Base-by-base conservation (phyloP, 1,140 invertebrate species). In the Dendroctonus ponderosae region DNA sequence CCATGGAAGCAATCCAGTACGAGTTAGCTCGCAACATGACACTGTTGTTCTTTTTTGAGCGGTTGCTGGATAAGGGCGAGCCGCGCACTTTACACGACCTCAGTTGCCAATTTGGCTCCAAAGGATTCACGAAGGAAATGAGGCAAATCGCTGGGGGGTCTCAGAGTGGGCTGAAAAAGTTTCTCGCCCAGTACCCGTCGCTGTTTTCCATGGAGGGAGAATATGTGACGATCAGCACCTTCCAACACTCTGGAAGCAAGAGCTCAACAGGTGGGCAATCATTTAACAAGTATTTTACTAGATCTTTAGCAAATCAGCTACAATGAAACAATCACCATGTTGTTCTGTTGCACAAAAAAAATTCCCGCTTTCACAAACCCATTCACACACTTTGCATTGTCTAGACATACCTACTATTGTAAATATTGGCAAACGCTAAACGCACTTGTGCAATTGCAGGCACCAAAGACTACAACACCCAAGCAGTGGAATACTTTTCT, bases 101-200 rank as follows among this genome's bases (percentile, higher is more conserved):
- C 63, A 95, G 92, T 76, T 98, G 96, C 82, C 94, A 97, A 80
- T 97, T 97, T 81, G 94, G 94, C 74, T 93, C 93, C 65, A 96
- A 95, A 81, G 93, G 93, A 57, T 97, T 97, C 77, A 95, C 93
- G 4, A 95, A 94, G 83, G 93, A 97, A 82, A 94, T 94, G 92
- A 84, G 91, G 70, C 93, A 96, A 81, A 96, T 97, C 72, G 94
- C 93, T 74, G 94, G 94, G 53, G 93, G 93, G 67, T 95, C 92
- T 65, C 94, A 96, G 78, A 93, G 92, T 74, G 94, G 82, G 71
- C 83, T 98, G 26, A 94, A 94, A 77, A 97, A 97, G 79, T 93
- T 93, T 78, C 82, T 96, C 70, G 83, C 87, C 38, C 91, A 95
- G 78, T 96, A 96, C 84, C 95, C 95, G 72, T 89, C 91, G 61